Evolutionary conservation across 2,888 invertebrate species (phyloP), one percentile per base, ranked within the genome.

Genomic region (Lithophane ornitopus): DNA sequence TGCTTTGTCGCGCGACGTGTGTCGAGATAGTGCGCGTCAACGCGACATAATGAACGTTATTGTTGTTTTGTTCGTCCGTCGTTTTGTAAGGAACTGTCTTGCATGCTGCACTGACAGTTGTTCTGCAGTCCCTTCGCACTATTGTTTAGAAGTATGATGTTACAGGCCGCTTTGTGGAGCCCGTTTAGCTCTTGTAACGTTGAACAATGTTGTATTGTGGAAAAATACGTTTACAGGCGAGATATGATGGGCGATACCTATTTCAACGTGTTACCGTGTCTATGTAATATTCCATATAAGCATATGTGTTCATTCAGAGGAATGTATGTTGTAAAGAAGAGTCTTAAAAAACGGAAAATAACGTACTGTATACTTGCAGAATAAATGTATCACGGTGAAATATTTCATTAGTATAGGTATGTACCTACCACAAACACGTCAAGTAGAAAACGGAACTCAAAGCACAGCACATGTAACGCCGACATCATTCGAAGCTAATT

Each of bases 1-100:
- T 70, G 80, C 77, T 73, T 85, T 87, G 86, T 87, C 82, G 83
- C 79, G 73, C 77, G 80, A 86, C 88, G 86, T 84, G 84, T 88
- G 89, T 83, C 88, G 87, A 91, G 91, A 91, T 91, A 91, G 89
- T 86, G 88, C 81, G 86, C 85, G 80, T 86, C 87, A 84, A 85
- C 84, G 81, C 78, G 75, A 80, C 82, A 88, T 87, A 90, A 89
- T 90, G 85, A 88, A 86, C 81, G 85, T 79, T 75, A 87, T 87
- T 88, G 88, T 90, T 85, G 86, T 80, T 74, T 85, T 81, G 84
- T 86, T 70, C 59, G 63, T 19, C 39, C 19, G 88, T 90, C 85
- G 85, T 80, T 74, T 85, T 81, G 84, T 85, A 66, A n/a, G 61
- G 44, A 74, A 81, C 80, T 87, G 85, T 88, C 84, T 83, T 88